phyloP scores from a whole-genome alignment of 2,888 invertebrate species.

The Microctonus hyperodae region DNA sequence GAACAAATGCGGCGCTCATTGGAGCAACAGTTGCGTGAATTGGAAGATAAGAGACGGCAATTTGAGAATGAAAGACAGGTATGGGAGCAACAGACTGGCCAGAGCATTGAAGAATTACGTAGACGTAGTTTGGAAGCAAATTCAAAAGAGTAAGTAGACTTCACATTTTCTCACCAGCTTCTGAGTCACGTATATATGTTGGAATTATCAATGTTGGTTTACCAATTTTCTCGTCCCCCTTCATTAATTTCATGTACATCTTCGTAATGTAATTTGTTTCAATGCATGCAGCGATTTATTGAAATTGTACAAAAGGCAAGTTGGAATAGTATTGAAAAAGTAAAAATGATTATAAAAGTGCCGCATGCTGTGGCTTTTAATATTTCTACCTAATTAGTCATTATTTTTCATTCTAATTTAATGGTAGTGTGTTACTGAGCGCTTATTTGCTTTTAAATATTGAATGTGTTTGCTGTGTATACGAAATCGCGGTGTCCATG shows the following conservation, averaged over 20 bases:
- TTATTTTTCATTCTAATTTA: too few relatives aligned
- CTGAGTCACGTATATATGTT: constrained; percentile 27
- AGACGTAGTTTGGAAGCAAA: constrained; percentile 88
- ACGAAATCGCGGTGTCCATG: constrained; percentile 62
- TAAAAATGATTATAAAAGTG: background rate
- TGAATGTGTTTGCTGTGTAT: constrained; percentile 52
- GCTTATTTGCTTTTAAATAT: background rate
- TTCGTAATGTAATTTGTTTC: constrained; percentile 36
- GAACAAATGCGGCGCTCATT: constrained; percentile 80
- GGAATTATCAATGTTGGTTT: constrained; percentile 29
- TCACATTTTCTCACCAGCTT: constrained; percentile 23
- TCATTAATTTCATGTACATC: constrained; percentile 20
- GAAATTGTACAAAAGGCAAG: constrained; percentile 46
- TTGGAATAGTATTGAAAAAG: constrained; percentile 21
- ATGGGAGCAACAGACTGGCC: constrained; percentile 91
- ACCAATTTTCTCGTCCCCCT: constrained; percentile 16
- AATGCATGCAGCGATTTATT: constrained; percentile 47
- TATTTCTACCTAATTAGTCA: too few relatives aligned
- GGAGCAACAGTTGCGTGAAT: constrained; percentile 89
- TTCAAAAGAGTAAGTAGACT: constrained; percentile 79
- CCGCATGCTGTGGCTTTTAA: background rate
- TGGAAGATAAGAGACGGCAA: constrained; percentile 86
- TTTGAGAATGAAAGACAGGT: constrained; percentile 85
- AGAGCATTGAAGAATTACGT: constrained; percentile 88
- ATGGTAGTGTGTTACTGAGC: constrained; percentile 1